Evolutionary conservation across 1,140 invertebrate species (phyloP).

Genomic region (Drosophila tristis): DNA sequence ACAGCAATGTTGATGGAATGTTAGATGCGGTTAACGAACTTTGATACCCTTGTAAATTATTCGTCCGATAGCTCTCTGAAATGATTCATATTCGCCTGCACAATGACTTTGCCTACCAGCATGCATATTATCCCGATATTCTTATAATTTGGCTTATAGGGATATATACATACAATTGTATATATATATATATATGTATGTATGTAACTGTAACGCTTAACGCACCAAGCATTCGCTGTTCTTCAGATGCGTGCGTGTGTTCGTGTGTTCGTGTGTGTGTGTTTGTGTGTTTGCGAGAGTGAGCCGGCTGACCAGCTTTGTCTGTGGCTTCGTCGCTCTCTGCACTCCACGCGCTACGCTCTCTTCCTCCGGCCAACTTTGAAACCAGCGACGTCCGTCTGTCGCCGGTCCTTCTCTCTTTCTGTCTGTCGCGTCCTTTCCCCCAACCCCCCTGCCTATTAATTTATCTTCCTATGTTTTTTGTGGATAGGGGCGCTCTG

Average conservation of each 20-base stretch:
- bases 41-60: too few relatives aligned
- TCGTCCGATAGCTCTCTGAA: too few relatives aligned
- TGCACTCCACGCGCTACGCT: not conserved
- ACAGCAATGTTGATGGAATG: too few relatives aligned
- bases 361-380: slow-evolving; percentile 26
- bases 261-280: slow-evolving; percentile 6
- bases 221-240: too few relatives aligned
- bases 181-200: not conserved
- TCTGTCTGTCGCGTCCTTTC: not conserved
- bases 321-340: slow-evolving; percentile 13
- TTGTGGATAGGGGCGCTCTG: slow-evolving; percentile 44
- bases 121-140: too few relatives aligned
- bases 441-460: too few relatives aligned
- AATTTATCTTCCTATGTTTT: slow-evolving; percentile 1
- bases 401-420: slow-evolving; percentile 5
- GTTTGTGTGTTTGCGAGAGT: slow-evolving; percentile 18
- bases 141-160: not conserved
- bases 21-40: too few relatives aligned
- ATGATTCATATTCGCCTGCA: too few relatives aligned
- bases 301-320: slow-evolving; percentile 48
- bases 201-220: not conserved
- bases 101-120: too few relatives aligned
- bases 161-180: not conserved
- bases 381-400: slow-evolving; percentile 6
- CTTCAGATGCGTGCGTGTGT: not conserved